These are phyloP conservation scores for Pterostichus niger DNA, from an alignment of 2,888 invertebrate genomes.

Conservation along the genomic window DNA sequence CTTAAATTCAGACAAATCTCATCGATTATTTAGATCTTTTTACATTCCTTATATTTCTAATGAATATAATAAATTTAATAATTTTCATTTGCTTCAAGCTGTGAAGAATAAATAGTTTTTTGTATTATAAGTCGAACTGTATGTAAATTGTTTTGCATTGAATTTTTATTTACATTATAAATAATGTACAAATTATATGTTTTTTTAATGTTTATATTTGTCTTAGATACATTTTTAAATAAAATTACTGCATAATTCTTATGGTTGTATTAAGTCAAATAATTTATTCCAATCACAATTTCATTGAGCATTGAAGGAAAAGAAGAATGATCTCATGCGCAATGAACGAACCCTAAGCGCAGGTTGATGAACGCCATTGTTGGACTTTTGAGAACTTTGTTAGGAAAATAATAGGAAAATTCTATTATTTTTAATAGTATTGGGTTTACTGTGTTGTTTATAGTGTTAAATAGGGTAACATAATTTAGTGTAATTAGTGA, in stretches of 20 bases:
- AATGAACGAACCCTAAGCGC: slow-evolving; percentile 66
- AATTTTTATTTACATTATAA: slow-evolving; percentile 25
- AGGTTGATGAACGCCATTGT: slow-evolving; percentile 76
- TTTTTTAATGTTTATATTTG: slow-evolving; percentile 12
- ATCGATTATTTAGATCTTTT: slow-evolving; percentile 89
- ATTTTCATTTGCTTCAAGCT: slow-evolving; percentile 84
- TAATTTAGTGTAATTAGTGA: slow-evolving; percentile 71
- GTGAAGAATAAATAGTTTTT: slow-evolving; percentile 71
- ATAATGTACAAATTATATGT: slow-evolving; percentile 28
- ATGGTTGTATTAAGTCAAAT: background rate
- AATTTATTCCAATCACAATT: background rate
- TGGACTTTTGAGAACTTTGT: slow-evolving; percentile 72
- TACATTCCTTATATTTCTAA: slow-evolving; percentile 89
- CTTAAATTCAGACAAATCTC: slow-evolving; percentile 87
- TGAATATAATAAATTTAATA: slow-evolving; percentile 84
- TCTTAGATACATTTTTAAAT: slow-evolving; percentile 46
- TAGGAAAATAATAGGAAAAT: slow-evolving; percentile 66
- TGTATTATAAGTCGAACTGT: background rate
- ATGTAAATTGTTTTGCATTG: slow-evolving; percentile 2
- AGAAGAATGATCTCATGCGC: slow-evolving; percentile 53
- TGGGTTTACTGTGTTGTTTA: slow-evolving; percentile 58
- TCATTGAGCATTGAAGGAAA: slow-evolving; percentile 50
- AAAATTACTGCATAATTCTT: slow-evolving; percentile 4
- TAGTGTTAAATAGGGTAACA: slow-evolving; percentile 64
- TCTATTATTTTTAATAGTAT: slow-evolving; percentile 62